phyloP scores from a whole-genome alignment of 2,797 vertebrate genomes.

The Brachyalestes nurse region DNA sequence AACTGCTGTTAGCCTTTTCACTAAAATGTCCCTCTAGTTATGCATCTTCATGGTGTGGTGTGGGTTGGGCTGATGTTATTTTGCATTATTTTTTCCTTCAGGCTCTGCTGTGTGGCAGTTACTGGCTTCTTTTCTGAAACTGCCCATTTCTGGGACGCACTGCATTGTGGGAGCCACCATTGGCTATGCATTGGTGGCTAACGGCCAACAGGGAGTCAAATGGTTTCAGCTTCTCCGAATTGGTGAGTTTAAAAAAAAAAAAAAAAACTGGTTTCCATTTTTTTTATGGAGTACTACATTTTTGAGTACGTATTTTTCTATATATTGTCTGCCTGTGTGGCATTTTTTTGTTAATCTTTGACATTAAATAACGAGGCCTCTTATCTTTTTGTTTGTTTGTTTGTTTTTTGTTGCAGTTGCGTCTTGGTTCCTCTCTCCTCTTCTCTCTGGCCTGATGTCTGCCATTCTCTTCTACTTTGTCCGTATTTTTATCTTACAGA shows the following conservation, averaged over 20 bases:
- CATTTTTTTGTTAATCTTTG: neutral
- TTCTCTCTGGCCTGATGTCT: slow-evolving; percentile 95
- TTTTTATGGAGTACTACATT: neutral
- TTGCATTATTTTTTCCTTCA: slow-evolving; percentile 53
- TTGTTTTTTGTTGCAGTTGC: slow-evolving; percentile 76
- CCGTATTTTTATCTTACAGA: slow-evolving; percentile 87
- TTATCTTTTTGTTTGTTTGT: neutral
- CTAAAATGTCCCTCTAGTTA: too few species aligned
- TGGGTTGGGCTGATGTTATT: neutral
- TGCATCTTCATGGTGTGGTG: neutral
- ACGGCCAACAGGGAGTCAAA: slow-evolving; percentile 86
- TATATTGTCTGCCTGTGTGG: too few species aligned
- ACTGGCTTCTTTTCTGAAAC: slow-evolving; percentile 92
- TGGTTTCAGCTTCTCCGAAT: slow-evolving; percentile 93
- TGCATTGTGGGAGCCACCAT: slow-evolving; percentile 99
- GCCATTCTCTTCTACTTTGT: slow-evolving; percentile 92
- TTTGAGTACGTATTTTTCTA: neutral
- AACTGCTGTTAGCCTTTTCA: neutral
- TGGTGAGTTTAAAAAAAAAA: slow-evolving; percentile 75
- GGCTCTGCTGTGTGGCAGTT: slow-evolving; percentile 98
- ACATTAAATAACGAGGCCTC: neutral
- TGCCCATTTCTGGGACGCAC: slow-evolving; percentile 98
- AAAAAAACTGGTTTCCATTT: neutral
- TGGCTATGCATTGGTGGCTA: slow-evolving; percentile 91
- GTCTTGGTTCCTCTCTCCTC: slow-evolving; percentile 97